These are phyloP conservation scores for Oryzias melastigma DNA, from an alignment of 2,113 vertebrate species.

Conservation along the genomic window DNA sequence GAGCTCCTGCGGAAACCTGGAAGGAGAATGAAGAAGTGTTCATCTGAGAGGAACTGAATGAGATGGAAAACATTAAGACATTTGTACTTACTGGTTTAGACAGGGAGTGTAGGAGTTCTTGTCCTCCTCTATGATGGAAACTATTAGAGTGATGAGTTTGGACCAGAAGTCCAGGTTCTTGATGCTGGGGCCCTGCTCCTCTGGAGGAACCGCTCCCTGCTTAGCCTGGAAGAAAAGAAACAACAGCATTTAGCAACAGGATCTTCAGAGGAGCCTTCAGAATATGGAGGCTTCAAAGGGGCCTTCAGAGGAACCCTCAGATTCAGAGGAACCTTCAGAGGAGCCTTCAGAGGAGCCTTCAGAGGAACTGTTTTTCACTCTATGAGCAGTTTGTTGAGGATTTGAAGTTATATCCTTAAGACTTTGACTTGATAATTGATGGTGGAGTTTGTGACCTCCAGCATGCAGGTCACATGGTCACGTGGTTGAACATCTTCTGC, in stretches of 20 bases:
- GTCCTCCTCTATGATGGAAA: conserved; percentile 98
- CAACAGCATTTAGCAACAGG: neutral
- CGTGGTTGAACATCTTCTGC: too few relatives aligned
- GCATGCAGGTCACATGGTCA: too few relatives aligned
- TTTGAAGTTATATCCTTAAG: too few relatives aligned
- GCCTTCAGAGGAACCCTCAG: too few relatives aligned
- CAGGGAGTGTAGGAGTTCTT: conserved; percentile 98
- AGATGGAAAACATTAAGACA: neutral
- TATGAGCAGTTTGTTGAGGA: too few relatives aligned
- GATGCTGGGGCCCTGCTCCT: conserved; percentile 97
- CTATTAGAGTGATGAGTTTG: conserved; percentile 97
- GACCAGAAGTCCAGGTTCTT: conserved; percentile 99
- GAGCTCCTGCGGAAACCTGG: conserved; percentile 91
- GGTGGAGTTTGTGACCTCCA: too few relatives aligned
- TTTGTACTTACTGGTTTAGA: conserved; percentile 90
- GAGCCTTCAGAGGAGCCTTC: too few relatives aligned
- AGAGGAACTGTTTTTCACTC: too few relatives aligned
- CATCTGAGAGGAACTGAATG: neutral
- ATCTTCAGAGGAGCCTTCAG: too few relatives aligned
- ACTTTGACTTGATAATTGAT: too few relatives aligned
- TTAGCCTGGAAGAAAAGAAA: conserved; percentile 78
- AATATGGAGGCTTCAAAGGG: too few relatives aligned
- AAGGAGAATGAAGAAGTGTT: conserved; percentile 5
- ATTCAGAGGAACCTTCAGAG: too few relatives aligned
- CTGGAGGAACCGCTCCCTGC: conserved; percentile 90